Percentiles rank a stretch among this genome's conserved stretches.
Evolutionary conservation across 2,888 invertebrate genomes (phyloP).

Genomic region (Amblyjoppa proteus): DNA sequence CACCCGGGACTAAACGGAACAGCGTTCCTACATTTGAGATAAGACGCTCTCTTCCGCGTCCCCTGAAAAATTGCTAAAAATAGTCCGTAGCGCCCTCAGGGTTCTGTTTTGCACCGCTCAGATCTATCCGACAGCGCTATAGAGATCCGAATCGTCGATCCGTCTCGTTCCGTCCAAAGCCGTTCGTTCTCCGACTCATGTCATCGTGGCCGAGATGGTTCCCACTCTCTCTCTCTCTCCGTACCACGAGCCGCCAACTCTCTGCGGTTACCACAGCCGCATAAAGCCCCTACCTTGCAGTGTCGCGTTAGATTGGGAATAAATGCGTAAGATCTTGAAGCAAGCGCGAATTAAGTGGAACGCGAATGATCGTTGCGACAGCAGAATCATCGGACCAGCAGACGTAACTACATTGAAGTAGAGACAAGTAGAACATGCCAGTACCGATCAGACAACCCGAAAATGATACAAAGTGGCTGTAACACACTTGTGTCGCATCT

Average conservation of each 20-base stretch:
- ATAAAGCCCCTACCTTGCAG: neutral
- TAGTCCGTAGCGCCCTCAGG: too few species aligned
- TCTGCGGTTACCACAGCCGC: too few species aligned
- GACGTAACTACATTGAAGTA: neutral
- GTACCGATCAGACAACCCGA: constrained; percentile 1
- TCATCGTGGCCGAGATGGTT: constrained; percentile 13
- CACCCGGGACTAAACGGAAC: too few species aligned
- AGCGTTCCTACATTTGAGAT: too few species aligned
- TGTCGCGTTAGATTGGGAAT: constrained; percentile 20
- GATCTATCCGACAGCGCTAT: neutral
- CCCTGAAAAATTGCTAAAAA: too few species aligned
- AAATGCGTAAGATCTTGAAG: neutral
- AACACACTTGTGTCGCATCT: too few species aligned
- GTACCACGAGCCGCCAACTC: too few species aligned
- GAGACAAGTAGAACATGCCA: neutral
- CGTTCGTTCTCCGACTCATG: neutral
- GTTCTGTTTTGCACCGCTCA: too few species aligned
- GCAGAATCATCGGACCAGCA: neutral
- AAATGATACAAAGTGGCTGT: neutral
- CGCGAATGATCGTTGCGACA: neutral
- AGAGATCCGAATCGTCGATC: neutral
- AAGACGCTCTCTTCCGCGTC: too few species aligned
- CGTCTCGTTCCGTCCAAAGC: neutral
- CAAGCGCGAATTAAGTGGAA: neutral
- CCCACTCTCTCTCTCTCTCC: neutral